These are phyloP conservation scores for Xestia sexstrigata DNA, from an alignment of 2,888 invertebrate species.

Conservation along the genomic window DNA sequence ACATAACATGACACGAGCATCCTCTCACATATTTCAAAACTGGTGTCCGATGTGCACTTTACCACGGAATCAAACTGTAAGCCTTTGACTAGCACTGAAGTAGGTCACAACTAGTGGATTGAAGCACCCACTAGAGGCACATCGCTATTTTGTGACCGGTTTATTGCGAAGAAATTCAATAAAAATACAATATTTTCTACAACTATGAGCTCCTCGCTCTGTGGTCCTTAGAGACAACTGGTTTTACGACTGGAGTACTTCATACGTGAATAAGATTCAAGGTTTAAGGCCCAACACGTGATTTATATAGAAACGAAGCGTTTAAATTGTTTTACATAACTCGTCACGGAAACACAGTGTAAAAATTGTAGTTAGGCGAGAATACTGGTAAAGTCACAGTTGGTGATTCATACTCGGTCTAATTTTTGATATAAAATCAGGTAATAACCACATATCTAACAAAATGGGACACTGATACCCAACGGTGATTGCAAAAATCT, in stretches of 20 bases:
- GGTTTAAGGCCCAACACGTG: slow-evolving; percentile 43
- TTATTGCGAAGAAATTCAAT: slow-evolving; percentile 40
- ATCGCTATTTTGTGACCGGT: slow-evolving; percentile 42
- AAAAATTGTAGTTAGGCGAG: slow-evolving; percentile 13
- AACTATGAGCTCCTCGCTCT: slow-evolving; percentile 9
- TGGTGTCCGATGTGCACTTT: slow-evolving; percentile 48
- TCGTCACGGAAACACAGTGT: slow-evolving; percentile 12
- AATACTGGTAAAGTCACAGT: slow-evolving; percentile 12
- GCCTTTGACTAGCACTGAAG: slow-evolving; percentile 50
- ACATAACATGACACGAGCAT: slow-evolving; percentile 18
- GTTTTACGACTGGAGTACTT: slow-evolving; percentile 33
- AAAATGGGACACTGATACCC: not conserved
- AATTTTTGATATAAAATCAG: slow-evolving; percentile 15
- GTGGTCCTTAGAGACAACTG: slow-evolving; percentile 33
- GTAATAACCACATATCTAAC: slow-evolving; percentile 1
- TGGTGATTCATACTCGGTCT: not conserved
- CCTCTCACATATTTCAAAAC: slow-evolving; percentile 30
- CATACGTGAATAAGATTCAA: slow-evolving; percentile 42
- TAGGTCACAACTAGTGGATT: slow-evolving; percentile 58
- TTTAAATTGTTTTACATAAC: slow-evolving; percentile 56
- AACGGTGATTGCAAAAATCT: not conserved
- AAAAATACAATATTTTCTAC: slow-evolving; percentile 31
- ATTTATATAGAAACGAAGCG: slow-evolving; percentile 55
- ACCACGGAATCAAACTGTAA: slow-evolving; percentile 51
- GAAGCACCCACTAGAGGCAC: slow-evolving; percentile 41